Conservation (phyloP, 2,113 vertebrate species). For the Paralichthys olivaceus region DNA sequence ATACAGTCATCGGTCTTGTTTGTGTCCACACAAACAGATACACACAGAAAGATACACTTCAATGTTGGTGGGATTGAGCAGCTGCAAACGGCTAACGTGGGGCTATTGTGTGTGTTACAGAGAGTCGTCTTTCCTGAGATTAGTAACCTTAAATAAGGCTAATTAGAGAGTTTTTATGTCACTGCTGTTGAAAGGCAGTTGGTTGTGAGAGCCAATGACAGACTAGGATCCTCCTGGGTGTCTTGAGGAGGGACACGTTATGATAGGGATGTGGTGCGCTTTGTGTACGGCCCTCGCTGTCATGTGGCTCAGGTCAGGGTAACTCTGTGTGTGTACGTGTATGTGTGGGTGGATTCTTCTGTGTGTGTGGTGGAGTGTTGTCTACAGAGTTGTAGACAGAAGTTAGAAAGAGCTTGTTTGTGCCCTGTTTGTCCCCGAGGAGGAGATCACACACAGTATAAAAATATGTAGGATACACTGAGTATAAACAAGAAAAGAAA, state of each 20-base stretch:
- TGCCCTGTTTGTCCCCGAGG: not conserved
- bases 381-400: constrained; percentile 8
- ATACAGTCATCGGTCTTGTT: not conserved
- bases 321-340: constrained; percentile 29
- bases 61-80: constrained; percentile 15
- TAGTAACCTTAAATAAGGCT: constrained; percentile 65
- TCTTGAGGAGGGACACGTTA: constrained; percentile 62
- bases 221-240: constrained; percentile 59
- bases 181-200: constrained; percentile 60
- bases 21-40: constrained; percentile 18
- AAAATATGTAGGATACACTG: not conserved
- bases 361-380: constrained; percentile 31
- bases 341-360: constrained; percentile 18
- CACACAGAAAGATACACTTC: not conserved
- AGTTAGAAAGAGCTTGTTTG: constrained; percentile 27
- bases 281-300: constrained; percentile 50
- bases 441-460: not conserved
- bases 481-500: too few species aligned
- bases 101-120: constrained; percentile 32
- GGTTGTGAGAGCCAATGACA: constrained; percentile 61
- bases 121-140: constrained; percentile 63
- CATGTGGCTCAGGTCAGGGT: constrained; percentile 58
- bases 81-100: constrained; percentile 19
- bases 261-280: constrained; percentile 66
- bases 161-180: constrained; percentile 74